Evolutionary conservation across 92 coral and sea anemone species (phyloP), one percentile per base, ranked within the genome.

Genomic region (Epizoanthus rinbou): DNA sequence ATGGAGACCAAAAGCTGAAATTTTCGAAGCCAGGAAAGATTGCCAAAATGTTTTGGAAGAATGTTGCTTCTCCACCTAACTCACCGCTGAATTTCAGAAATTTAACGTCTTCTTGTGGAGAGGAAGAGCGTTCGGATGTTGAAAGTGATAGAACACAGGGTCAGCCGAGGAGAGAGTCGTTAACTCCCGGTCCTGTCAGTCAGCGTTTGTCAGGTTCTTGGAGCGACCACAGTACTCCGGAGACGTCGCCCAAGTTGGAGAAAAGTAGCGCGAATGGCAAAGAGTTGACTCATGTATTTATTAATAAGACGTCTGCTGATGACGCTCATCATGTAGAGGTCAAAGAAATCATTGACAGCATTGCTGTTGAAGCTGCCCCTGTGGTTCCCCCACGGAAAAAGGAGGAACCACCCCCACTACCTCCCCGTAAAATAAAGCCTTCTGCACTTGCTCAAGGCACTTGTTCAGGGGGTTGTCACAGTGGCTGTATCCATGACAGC

Each of bases 381-480:
- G 86, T 86, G 59, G 91, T 93, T 37, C 98, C 98, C 66, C 98
- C 98, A 37, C 88, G 98, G 66, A 93, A 91, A 76, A 89, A 87
- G 50, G 92, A 85, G 39, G 95, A 91, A 58, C 93, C 98, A 7
- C 98, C 98, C 21, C 98, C 98, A 6, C 86, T 93, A 2, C 98
- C 98, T 23, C 98, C 98, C 54, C 89, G 98, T 63, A 43, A 84
- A 47, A 28, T 79, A 4, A 93, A 87, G n/a, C 81, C 98, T 6
- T 39, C 89, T 2, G 16, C 54, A 10, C 54, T 1, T 2, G 33
- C 75, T 59, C 87, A 84, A 3, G 85, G 63, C 19, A 81, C 64
- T 60, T 68, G 76, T 62, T 76, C 53, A 7, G 22, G 35, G n/a
- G 24, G 70, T 19, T n/a, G 33, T 37, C 58, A 39, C 57, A 13